Percentiles rank a stretch among this genome's conserved stretches.
phyloP scores from a whole-genome alignment of 2,113 vertebrate genomes.

The Columba janthina region DNA sequence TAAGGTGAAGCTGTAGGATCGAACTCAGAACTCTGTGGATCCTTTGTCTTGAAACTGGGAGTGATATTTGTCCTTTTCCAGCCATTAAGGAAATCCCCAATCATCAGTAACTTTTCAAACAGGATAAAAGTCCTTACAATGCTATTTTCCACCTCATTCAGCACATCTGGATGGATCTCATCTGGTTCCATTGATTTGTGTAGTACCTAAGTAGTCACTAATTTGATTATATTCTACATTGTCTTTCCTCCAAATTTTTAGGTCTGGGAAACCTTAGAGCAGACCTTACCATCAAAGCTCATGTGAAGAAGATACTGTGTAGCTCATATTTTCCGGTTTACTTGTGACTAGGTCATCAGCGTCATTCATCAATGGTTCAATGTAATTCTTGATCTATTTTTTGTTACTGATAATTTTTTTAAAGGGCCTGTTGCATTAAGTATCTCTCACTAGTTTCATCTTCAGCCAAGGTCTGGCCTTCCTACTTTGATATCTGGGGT shows the following conservation, averaged over 20 bases:
- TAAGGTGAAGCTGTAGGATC: neutral
- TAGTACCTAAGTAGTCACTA: neutral
- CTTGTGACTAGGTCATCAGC: neutral
- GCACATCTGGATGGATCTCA: too few species aligned
- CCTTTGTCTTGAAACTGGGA: neutral
- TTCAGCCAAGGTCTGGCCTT: neutral
- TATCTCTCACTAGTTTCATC: neutral
- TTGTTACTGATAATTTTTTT: neutral
- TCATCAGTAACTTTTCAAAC: neutral
- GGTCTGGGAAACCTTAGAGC: neutral
- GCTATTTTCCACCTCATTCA: neutral
- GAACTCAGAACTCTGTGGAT: neutral
- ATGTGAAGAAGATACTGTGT: neutral
- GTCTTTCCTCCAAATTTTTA: neutral
- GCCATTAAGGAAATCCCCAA: neutral
- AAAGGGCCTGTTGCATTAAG: neutral
- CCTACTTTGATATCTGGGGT: neutral
- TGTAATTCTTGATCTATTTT: neutral
- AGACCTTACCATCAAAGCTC: neutral
- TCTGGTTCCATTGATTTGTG: neutral
- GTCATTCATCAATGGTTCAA: neutral
- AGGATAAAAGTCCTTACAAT: neutral
- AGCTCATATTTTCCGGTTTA: neutral
- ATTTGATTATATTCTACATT: neutral
- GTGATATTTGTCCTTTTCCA: neutral